Percentiles rank a stretch among this genome's conserved stretches.
Evolutionary conservation across 2,888 invertebrate species (phyloP).

Genomic region (Limnephilus lunatus): DNA sequence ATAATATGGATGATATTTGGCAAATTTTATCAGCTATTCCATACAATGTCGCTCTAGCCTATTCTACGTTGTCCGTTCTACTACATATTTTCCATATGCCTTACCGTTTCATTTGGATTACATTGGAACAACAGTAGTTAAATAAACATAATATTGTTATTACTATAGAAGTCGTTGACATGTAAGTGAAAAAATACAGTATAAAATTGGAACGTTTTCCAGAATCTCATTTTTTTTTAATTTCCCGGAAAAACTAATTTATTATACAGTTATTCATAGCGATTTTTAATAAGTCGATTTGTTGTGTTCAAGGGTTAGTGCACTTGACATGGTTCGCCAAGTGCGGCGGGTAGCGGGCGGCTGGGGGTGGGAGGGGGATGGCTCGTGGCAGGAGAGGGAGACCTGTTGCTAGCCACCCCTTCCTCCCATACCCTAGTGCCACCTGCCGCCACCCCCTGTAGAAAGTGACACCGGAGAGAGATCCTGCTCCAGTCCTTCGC

Average conservation of each 20-base stretch:
- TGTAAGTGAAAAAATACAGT: background rate
- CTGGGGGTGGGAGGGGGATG: conserved; percentile 64
- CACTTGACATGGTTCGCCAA: conserved; percentile 54
- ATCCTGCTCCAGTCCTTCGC: conserved; percentile 55
- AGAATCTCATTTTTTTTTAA: background rate
- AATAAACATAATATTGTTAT: too few species aligned
- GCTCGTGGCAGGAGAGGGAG: conserved; percentile 66
- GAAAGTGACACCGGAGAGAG: conserved; percentile 49
- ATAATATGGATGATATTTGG: too few species aligned
- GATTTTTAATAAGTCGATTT: background rate
- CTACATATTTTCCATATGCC: too few species aligned
- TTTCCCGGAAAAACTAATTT: background rate
- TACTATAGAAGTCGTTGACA: too few species aligned
- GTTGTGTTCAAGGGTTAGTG: conserved; percentile 52
- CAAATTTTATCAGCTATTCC: too few species aligned
- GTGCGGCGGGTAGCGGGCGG: background rate
- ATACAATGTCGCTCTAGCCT: too few species aligned
- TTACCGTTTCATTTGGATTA: too few species aligned
- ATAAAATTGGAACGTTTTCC: background rate
- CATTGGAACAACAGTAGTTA: too few species aligned
- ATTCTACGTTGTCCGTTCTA: too few species aligned
- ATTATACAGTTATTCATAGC: background rate
- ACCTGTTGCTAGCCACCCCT: conserved; percentile 65
- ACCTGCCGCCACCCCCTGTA: conserved; percentile 10
- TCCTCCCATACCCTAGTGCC: conserved; percentile 14